Evolutionary conservation across 2,113 vertebrate species (phyloP).

Genomic region (Struthio camelus): DNA sequence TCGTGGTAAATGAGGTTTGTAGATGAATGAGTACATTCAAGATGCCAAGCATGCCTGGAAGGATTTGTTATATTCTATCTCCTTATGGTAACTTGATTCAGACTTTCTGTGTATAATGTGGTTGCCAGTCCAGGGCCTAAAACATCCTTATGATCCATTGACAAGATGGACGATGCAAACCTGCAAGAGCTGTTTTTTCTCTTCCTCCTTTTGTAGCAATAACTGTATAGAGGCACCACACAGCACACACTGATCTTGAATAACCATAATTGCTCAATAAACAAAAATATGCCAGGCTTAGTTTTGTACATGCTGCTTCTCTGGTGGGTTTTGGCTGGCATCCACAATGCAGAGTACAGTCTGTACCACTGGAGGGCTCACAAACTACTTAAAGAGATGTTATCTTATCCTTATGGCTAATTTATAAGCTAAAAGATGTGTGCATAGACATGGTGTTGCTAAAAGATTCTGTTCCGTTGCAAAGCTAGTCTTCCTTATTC

Average conservation of each 20-base stretch:
- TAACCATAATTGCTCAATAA: background rate
- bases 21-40: background rate
- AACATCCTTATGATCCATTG: background rate
- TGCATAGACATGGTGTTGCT: background rate
- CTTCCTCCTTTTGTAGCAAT: background rate
- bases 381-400: conserved; percentile 37
- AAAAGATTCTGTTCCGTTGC: background rate
- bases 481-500: background rate
- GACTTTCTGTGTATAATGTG: accelerated
- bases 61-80: background rate
- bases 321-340: conserved; percentile 28
- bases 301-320: background rate
- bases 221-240: background rate
- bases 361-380: conserved; percentile 57
- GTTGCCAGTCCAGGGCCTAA: background rate
- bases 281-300: background rate
- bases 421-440: conserved; percentile 31
- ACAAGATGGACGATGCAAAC: background rate
- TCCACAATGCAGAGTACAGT: conserved; percentile 4
- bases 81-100: background rate
- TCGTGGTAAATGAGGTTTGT: background rate
- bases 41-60: background rate
- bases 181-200: background rate
- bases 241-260: background rate
- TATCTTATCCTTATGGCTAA: conserved; percentile 36